Evolutionary conservation across 2,888 invertebrate species (phyloP).

Genomic region (Plebejus argus): DNA sequence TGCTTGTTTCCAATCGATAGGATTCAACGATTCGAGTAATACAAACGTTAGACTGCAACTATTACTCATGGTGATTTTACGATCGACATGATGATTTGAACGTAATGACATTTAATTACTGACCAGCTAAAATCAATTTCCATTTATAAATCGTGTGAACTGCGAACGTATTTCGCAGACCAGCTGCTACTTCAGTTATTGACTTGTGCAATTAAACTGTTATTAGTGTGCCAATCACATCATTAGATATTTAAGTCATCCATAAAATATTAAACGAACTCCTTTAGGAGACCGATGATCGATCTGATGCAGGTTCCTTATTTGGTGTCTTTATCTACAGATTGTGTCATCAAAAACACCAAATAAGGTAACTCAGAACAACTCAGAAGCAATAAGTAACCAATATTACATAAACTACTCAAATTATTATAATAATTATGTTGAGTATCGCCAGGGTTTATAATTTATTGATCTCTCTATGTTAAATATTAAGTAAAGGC

Average conservation of each 20-base stretch:
- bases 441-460: too few relatives aligned
- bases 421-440: too few relatives aligned
- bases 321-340: neutral
- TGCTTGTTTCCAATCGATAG: neutral
- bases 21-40: neutral
- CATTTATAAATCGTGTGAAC: constrained; percentile 5
- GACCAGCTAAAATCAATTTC: constrained; percentile 16
- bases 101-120: constrained; percentile 25
- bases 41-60: neutral
- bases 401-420: neutral
- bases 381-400: neutral
- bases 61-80: neutral
- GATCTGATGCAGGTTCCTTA: too few relatives aligned
- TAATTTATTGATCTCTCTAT: too few relatives aligned
- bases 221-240: neutral
- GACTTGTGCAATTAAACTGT: constrained; percentile 9
- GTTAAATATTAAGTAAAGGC: too few relatives aligned
- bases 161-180: neutral
- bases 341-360: neutral
- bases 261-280: constrained; percentile 1
- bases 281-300: neutral
- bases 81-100: constrained; percentile 1
- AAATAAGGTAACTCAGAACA: neutral
- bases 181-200: neutral
- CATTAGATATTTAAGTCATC: constrained; percentile 4